Base-by-base conservation (phyloP, 2,113 vertebrate genomes). In the Sporophila hypoxantha region DNA sequence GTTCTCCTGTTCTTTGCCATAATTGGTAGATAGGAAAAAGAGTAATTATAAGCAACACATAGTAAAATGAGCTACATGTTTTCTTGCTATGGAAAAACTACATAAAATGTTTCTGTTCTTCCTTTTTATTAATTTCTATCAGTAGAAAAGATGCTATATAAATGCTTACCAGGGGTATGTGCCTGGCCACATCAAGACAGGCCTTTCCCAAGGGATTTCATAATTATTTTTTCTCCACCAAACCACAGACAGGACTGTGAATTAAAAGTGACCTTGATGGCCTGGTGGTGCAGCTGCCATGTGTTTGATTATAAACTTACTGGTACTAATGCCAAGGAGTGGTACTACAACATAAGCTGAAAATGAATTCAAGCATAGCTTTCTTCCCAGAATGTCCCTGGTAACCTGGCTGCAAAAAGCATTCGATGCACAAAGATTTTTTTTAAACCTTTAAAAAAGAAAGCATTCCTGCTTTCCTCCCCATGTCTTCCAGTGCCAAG, bases 301-400 rank as follows among this genome's bases (percentile, higher is more conserved):
- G 87, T 95, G 86, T 91, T 95, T 87, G 88, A 89, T 77, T 90
- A 92, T 82, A 94, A 95, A 92, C 90, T 91, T 95, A 85, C 32
- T 59, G 71, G 67, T 75, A 81, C 68, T 83, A 92, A 73, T 87
- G 82, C 75, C 37, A 76, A 96, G 91, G 83, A 89, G 77, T 73
- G 77, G 66, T 93, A 76, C 69, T 91, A 89, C 41, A 86, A 53
- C 32, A 47, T 36, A 78, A 92, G 14, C 57, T 78, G 67, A 91
- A 93, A 85, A 75, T 26, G 1, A 85, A 42, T 85, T 95, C 75
- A 78, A 85, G 52, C 5, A 6, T 5, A 73, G 57, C 11, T 69
- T 68, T 87, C 69, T 85, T n/a, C 52, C 67, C 37, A 78, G 52
- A 65, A 49, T 5, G 29, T 21, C 55, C 47, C n/a, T 30, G 42